Evolutionary conservation across 1,140 invertebrate species (phyloP).

Genomic region (Arctopsyche grandis): DNA sequence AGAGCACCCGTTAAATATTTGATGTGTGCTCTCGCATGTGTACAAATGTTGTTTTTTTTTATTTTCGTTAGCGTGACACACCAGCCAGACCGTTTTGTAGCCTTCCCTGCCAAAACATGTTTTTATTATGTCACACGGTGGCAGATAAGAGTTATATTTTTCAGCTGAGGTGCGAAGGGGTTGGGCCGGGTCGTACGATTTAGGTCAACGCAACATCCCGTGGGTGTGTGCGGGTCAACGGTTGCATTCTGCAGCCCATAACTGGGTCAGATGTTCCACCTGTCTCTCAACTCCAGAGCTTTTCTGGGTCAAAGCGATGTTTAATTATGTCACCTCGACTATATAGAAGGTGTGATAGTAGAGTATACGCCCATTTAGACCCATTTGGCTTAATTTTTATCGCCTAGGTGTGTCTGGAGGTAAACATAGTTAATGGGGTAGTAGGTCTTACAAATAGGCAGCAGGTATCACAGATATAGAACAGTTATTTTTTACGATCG

Average conservation of each 20-base stretch:
- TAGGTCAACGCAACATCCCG: constrained; percentile 25
- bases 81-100: neutral
- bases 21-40: neutral
- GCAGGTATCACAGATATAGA: no score
- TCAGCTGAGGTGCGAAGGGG: neutral
- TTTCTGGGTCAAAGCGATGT: constrained; percentile 8
- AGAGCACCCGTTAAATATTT: neutral
- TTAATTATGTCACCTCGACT: neutral
- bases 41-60: neutral
- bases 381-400: neutral
- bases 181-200: neutral
- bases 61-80: neutral
- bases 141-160: no score
- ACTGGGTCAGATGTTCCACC: constrained; percentile 14
- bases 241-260: constrained; percentile 9
- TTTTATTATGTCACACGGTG: no score
- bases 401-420: no score
- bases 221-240: neutral
- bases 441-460: no score
- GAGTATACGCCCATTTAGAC: neutral
- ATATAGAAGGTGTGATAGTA: no score
- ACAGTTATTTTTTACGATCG: no score
- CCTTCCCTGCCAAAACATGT: neutral
- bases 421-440: no score
- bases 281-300: neutral